These are phyloP conservation scores for Argyresthia goedartella DNA, from an alignment of 2,888 invertebrate species.

Conservation along the genomic window DNA sequence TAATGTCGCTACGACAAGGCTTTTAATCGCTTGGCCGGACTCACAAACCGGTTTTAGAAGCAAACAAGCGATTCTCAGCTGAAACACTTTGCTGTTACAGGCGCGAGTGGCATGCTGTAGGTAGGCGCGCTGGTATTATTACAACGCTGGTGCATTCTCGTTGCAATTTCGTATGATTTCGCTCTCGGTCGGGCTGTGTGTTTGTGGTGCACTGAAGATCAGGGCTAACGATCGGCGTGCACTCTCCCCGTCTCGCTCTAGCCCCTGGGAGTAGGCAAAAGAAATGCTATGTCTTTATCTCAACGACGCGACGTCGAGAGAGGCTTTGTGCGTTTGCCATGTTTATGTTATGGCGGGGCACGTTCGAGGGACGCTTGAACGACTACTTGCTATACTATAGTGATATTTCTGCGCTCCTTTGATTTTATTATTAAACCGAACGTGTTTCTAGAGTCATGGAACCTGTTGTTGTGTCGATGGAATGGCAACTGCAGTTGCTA, in stretches of 20 bases:
- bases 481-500: constrained; percentile 2
- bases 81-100: constrained; percentile 21
- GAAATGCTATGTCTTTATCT: constrained; percentile 68
- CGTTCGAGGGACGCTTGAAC: constrained; percentile 64
- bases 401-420: constrained; percentile 43
- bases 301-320: constrained; percentile 58
- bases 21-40: constrained; percentile 55
- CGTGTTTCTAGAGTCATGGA: constrained; percentile 4
- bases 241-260: constrained; percentile 44
- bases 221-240: constrained; percentile 68
- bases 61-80: constrained; percentile 28
- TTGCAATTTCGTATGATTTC: constrained; percentile 50
- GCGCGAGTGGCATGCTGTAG: constrained; percentile 22
- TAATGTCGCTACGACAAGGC: constrained; percentile 58
- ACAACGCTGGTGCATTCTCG: constrained; percentile 68
- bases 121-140: constrained; percentile 43
- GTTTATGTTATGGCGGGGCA: constrained; percentile 67
- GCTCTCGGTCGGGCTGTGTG: constrained; percentile 71
- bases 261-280: constrained; percentile 36
- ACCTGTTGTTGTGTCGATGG: background rate
- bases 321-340: constrained; percentile 70
- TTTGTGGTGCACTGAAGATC: constrained; percentile 72
- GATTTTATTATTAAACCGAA: constrained; percentile 40
- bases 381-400: constrained; percentile 31
- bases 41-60: constrained; percentile 50